Evolutionary conservation across 1,140 invertebrate species (phyloP), one percentile per base, ranked within the genome.

Genomic region (Bombus superbus): DNA sequence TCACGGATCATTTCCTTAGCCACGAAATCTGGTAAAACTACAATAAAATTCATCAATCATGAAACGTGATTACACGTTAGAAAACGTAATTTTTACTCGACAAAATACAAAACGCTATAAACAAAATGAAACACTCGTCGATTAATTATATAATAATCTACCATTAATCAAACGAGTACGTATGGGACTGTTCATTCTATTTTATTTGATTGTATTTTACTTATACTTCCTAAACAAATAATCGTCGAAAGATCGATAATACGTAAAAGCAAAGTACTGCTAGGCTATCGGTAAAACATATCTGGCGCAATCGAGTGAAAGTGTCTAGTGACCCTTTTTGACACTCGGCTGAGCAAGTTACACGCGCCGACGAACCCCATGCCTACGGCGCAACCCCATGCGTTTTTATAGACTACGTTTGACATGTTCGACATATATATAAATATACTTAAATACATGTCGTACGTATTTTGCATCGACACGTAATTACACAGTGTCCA

Each of bases 1-100:
- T 99, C 98, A 76, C 97, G 95, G 83, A 98, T 98, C 97, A 99
- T 98, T 94, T 99, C 98, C 92, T 97, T 97, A 9, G 98, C 99
- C 22, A 99, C 98, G 94, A 99, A 99, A 94, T 98, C 98, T 5
- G 99, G 99, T 82, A 99, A 95, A 80, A 99, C 98, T 97, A 96
- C 91, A 95, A 95, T n/a, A 42, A 38, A 59, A 81, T 59, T 38
- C 40, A 72, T 8, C 10, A 32, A n/a, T 69, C 18, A 81, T 32
- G 32, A 53, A 38, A 57, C 8, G 0, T 22, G 25, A 59, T 66
- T 42, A n/a, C 18, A 13, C 3, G 13, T 35, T 35, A 11, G 35
- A 25, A 2, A 35, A 0, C 53, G 6, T 11, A 11, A 72, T n/a
- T 18, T 13, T 69, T 69, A 32, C 2, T 53, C 15, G 8, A 62